phyloP scores from a whole-genome alignment of 2,113 vertebrate species.

The Acanthisitta chloris region DNA sequence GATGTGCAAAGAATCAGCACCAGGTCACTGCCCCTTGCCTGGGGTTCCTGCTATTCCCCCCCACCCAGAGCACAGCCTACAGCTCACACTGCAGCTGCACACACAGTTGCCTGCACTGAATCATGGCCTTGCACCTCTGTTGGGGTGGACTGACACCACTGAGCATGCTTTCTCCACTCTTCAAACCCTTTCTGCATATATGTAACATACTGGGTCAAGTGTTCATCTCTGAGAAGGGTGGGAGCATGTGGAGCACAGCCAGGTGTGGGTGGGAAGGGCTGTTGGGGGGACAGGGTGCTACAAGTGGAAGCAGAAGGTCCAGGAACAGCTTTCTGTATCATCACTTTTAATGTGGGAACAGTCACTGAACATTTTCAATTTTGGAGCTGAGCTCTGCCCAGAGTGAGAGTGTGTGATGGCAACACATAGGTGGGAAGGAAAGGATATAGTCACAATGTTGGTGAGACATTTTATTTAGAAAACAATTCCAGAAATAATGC shows the following conservation, averaged over 20 bases:
- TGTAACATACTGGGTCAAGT: not conserved
- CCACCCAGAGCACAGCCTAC: not conserved
- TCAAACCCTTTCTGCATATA: not conserved
- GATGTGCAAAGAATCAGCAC: not conserved
- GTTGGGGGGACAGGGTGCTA: too few species aligned
- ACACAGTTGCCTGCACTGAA: not conserved
- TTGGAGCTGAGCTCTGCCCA: not conserved
- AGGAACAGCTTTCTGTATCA: not conserved
- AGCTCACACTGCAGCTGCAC: not conserved
- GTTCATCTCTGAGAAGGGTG: not conserved
- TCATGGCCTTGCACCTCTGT: not conserved
- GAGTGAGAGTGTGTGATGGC: not conserved
- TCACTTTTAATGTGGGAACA: not conserved
- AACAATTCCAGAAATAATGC: not conserved
- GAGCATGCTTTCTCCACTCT: not conserved
- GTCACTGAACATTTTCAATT: not conserved
- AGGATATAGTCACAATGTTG: not conserved
- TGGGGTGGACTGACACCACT: not conserved
- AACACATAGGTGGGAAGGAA: not conserved
- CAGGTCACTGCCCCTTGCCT: not conserved
- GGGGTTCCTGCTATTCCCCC: not conserved
- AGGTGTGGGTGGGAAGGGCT: not conserved
- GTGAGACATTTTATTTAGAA: not conserved
- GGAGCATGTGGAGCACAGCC: accelerated
- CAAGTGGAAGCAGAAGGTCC: not conserved